Evolutionary conservation across 2,888 invertebrate species (phyloP), one percentile per base, ranked within the genome.

Genomic region (Xestia rhomboidea): DNA sequence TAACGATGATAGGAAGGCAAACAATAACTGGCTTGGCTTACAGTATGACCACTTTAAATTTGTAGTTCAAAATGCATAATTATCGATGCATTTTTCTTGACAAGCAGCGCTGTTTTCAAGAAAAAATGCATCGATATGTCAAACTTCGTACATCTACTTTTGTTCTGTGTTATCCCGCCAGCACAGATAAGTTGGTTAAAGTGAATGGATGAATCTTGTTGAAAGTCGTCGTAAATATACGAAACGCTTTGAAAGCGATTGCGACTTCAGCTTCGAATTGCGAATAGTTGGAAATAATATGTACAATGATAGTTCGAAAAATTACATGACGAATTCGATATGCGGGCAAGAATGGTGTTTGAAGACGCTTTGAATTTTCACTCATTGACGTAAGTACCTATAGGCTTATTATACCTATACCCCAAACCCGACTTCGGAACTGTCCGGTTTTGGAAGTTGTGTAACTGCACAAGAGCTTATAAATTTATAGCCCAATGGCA

Each of bases 401-500:
- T n/a, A 27, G 2, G 7, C 57, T 57, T 57, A n/a, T 49, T 54
- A 18, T 30, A 30, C 15, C 15, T 57, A n/a, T n/a, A 27, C 30
- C 60, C 18, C 18, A 18, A 30, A 30, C 34, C 8, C 34, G 15
- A 38, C 63, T 57, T 38, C 13, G 15, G 38, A 68, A 49, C 18
- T 10, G 24, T n/a, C 15, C 24, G 11, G 57, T 46, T 66, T 82
- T 27, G 57, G 73, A 51, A 46, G 41, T 38, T 2, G 27, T 72
- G 41, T 74, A 60, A 30, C 63, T 46, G 27, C 68, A 68, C 64
- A 51, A 72, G 51, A 54, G 68, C 68, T 79, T 68, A 79, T 70
- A 79, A 79, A 83, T 83, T 79, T 82, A 83, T 83, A 70, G 51
- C 51, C 24, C 51, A 66, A 27, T 68, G 63, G 67, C 46, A 51